Base-by-base conservation (phyloP, 2,797 vertebrate species). In the Bovichtus diacanthus region DNA sequence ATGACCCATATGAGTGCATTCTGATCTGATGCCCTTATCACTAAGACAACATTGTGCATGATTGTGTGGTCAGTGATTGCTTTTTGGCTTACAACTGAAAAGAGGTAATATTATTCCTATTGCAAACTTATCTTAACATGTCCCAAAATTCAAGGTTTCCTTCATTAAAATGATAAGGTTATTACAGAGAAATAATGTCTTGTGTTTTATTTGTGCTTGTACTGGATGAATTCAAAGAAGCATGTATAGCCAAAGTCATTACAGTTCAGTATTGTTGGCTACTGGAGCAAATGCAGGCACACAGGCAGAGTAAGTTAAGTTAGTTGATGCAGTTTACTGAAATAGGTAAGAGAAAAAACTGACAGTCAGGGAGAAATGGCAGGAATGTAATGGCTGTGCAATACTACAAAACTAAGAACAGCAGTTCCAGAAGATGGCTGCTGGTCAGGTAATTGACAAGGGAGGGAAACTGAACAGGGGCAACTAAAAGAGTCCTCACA, bases 21-120 rank as follows among this genome's bases (percentile, higher is more conserved):
- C 49, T 58, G 51, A 83, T 75, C 74, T 74, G 16, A 64, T 18
- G 38, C 31, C 18, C 31, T 46, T 36, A 85, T 81, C 64, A 78
- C 66, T 51, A 65, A 49, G 38, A 10, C n/a, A 25, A 73, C 49
- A 70, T 43, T 7, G 2, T 53, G 23, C 25, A 55, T 60, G 43
- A 41, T 43, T 65, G 36, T 38, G 56, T 63, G 56, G 51, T 68
- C 41, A 54, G 19, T 62, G 19, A 31, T 55, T 60, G 29, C 19
- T 61, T 81, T 84, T 69, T 75, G 67, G 53, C 43, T 69, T 29
- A 29, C 41, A 44, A 47, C 41, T 60, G 62, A 63, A 84, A 64
- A 3, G 13, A 46, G 39, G 51, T 46, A 55, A 74, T 51, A 64
- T 31, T 46, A 41, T 23, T 56, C 23, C 18, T 58, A 38, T n/a